Conservation (phyloP, 2,888 invertebrate genomes). For the Lycia hirtaria region DNA sequence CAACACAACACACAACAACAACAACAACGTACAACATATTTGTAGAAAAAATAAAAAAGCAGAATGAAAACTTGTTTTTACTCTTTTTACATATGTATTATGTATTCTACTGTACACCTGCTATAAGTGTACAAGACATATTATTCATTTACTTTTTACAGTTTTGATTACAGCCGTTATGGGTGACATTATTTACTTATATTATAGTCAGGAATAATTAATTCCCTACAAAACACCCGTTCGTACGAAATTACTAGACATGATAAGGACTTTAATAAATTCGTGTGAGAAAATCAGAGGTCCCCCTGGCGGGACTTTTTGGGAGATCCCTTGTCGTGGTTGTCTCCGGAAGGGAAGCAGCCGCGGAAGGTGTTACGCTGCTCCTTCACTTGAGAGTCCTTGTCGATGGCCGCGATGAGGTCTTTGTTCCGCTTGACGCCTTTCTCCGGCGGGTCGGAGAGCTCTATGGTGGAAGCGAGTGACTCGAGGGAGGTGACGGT, state of each 20-base stretch:
- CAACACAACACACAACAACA: neutral
- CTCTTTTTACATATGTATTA: too few relatives aligned
- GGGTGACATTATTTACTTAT: too few relatives aligned
- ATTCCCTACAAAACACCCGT: neutral
- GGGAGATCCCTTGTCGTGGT: conserved; percentile 46
- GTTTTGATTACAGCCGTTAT: too few relatives aligned
- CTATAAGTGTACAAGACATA: neutral
- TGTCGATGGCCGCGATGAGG: conserved; percentile 56
- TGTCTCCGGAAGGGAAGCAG: conserved; percentile 62
- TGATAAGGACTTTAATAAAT: conserved; percentile 21
- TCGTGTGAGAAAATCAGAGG: conserved; percentile 25
- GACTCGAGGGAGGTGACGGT: conserved; percentile 87
- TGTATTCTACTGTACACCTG: too few relatives aligned
- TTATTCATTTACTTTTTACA: neutral
- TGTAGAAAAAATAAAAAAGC: too few relatives aligned
- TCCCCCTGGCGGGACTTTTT: conserved; percentile 60
- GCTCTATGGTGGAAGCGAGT: conserved; percentile 70
- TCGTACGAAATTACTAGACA: neutral
- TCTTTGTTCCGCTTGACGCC: conserved; percentile 57
- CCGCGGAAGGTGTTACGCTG: conserved; percentile 61
- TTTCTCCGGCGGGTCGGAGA: conserved; percentile 44
- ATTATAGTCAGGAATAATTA: neutral
- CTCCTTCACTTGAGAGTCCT: conserved; percentile 72
- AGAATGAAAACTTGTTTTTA: too few relatives aligned
- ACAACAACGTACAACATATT: neutral